Evolutionary conservation across 2,888 invertebrate genomes (phyloP).

Genomic region (Aromia moschata): DNA sequence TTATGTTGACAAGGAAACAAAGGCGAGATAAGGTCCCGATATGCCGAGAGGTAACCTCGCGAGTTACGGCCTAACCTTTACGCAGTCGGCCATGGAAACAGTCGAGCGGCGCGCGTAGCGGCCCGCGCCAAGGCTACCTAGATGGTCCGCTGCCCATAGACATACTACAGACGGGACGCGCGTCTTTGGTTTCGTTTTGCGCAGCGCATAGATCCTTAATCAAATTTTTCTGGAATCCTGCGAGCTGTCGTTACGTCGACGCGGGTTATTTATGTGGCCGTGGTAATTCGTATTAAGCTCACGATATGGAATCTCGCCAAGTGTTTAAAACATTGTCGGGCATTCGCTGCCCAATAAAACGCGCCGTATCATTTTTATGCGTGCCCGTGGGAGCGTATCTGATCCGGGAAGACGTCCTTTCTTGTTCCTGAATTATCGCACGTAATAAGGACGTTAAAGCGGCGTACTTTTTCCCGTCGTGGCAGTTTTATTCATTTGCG

Average conservation of each 20-base stretch:
- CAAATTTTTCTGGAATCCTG: conserved; percentile 63
- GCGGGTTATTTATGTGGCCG: conserved; percentile 56
- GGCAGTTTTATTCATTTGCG: not conserved
- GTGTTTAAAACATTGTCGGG: conserved; percentile 44
- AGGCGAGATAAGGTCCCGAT: conserved; percentile 64
- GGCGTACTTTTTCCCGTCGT: not conserved
- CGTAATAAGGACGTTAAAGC: conserved; percentile 5
- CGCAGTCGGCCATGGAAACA: conserved; percentile 51
- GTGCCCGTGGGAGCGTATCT: conserved; percentile 32
- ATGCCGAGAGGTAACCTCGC: conserved; percentile 62
- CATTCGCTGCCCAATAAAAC: conserved; percentile 37
- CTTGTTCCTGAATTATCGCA: conserved; percentile 7
- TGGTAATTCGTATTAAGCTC: conserved; percentile 53
- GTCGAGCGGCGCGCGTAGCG: conserved; percentile 31
- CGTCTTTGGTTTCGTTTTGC: conserved; percentile 59
- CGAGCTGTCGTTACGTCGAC: conserved; percentile 60
- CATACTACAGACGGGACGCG: conserved; percentile 61
- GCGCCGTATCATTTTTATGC: conserved; percentile 33
- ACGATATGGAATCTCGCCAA: conserved; percentile 46
- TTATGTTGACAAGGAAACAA: conserved; percentile 66
- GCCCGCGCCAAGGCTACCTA: conserved; percentile 20
- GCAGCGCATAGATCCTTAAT: conserved; percentile 63
- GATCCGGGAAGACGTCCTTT: conserved; percentile 31
- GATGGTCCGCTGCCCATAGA: conserved; percentile 59
- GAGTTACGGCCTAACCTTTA: conserved; percentile 64